Evolutionary conservation across 2,888 invertebrate species (phyloP).

Genomic region (Dasypogon diadema): DNA sequence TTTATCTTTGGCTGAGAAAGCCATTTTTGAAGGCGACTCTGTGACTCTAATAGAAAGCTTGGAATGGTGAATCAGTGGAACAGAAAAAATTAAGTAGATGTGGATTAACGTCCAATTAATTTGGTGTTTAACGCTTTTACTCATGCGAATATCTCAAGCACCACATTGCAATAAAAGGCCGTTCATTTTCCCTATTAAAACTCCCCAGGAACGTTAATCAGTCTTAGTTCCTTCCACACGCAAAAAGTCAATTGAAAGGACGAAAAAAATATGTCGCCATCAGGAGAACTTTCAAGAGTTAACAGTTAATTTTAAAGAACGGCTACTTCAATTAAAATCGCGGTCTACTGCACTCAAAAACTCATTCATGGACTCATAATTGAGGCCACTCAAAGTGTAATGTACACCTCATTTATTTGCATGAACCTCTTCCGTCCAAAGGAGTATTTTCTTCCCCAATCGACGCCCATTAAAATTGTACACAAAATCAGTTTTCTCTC

Average conservation of each 20-base stretch:
- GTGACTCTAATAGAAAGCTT: too few species aligned
- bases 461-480: slow-evolving; percentile 24
- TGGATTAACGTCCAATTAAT: too few species aligned
- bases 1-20: not conserved
- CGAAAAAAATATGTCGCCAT: slow-evolving; percentile 15
- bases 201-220: too few species aligned
- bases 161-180: too few species aligned
- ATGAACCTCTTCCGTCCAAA: slow-evolving; percentile 25
- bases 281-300: slow-evolving; percentile 19
- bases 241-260: not conserved
- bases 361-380: slow-evolving; percentile 21
- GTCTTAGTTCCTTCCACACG: too few species aligned
- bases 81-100: too few species aligned
- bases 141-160: too few species aligned
- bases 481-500: slow-evolving; percentile 9
- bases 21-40: too few species aligned
- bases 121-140: too few species aligned
- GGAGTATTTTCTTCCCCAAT: slow-evolving; percentile 4
- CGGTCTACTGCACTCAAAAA: slow-evolving; percentile 33
- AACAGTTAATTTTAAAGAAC: slow-evolving; percentile 47
- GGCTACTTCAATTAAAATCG: slow-evolving; percentile 31
- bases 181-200: too few species aligned
- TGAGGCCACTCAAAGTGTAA: slow-evolving; percentile 52
- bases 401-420: slow-evolving; percentile 51
- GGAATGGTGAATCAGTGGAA: too few species aligned